These are phyloP conservation scores for Pycnomerus fuliginosus DNA, from an alignment of 2,888 invertebrate species.

Conservation along the genomic window DNA sequence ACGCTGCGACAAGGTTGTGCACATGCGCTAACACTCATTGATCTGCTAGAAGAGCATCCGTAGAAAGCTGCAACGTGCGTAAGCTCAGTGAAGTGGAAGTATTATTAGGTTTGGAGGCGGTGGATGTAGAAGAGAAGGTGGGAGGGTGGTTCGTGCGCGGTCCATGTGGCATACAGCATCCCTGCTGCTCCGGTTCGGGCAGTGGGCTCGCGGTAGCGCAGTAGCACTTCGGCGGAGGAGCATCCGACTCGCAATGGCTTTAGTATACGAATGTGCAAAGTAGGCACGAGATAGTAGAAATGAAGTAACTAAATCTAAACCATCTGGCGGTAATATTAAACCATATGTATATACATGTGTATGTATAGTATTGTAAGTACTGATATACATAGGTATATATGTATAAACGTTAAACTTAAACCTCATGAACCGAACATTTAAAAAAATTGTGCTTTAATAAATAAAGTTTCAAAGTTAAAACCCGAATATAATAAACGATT, in stretches of 20 bases:
- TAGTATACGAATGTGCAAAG: constrained; percentile 52
- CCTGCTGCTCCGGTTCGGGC: constrained; percentile 39
- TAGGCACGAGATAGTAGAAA: constrained; percentile 51
- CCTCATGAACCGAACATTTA: constrained; percentile 36
- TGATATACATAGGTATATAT: constrained; percentile 47
- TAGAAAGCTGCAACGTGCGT: constrained; percentile 43
- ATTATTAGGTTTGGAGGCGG: constrained; percentile 24
- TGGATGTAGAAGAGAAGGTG: constrained; percentile 27
- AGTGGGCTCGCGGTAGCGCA: constrained; percentile 51
- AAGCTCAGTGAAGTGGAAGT: constrained; percentile 28
- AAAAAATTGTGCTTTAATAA: constrained; percentile 40
- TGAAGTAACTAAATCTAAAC: constrained; percentile 50
- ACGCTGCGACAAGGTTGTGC: constrained; percentile 49
- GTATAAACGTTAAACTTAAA: constrained; percentile 41
- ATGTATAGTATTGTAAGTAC: constrained; percentile 40
- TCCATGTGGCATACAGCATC: constrained; percentile 46
- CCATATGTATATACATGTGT: constrained; percentile 51
- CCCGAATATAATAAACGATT: constrained; percentile 24
- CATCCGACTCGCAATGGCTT: constrained; percentile 47
- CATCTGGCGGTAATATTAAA: constrained; percentile 43
- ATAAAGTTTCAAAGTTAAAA: constrained; percentile 29
- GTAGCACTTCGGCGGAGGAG: constrained; percentile 47
- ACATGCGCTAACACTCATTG: constrained; percentile 51
- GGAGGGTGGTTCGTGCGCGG: constrained; percentile 32
- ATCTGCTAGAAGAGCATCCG: constrained; percentile 44